Base-by-base conservation (phyloP, 1,140 invertebrate species). In the Brachionus paranguensis region DNA sequence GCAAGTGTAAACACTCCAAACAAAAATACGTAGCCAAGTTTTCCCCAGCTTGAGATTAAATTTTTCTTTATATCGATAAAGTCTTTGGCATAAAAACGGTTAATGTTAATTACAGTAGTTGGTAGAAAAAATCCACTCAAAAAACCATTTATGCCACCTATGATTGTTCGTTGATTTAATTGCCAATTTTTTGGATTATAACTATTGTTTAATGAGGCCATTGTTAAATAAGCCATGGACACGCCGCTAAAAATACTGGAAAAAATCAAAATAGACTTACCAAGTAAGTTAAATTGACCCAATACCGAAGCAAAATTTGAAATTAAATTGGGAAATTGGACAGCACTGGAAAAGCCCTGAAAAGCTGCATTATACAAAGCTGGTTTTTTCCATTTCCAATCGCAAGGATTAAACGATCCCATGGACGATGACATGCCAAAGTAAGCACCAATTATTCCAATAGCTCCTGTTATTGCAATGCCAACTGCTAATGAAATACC, bases 331-430 rank as follows among this genome's bases (percentile, higher is more conserved):
- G 45, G 41, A 20, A 76, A 27, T 47, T 50, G 41, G 29, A 50
- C 41, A 17, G 17, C 72, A 47, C 41, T 27, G 2, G 72, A 47
- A 37, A 76, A 76, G 17, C 72, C 72, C 20, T 76, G 72, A 50
- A 76, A 76, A 20, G 45, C 45, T 20, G 72, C n/a, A 29, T 50
- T 76, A 3, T 37, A 76, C 43, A 50, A 24, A 27, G 24, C 41
- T 27, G 72, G 72, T 11, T 50, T 47, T 24, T 20, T 76, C 72
- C 72, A 76, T 47, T 76, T 76, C 72, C 72, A 76, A 14, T 76
- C 53, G 41, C 41, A 47, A 29, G 45, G 45, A 47, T 76, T 76
- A 50, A 76, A 76, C 6, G 41, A 47, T 7, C 45, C 45, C 14
- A 17, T 76, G 10, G 72, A 47, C 4, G 72, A 20, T 47, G 72